These are phyloP conservation scores for Parapristionchus giblindavisi DNA, from an alignment of 2,888 invertebrate species.

Conservation along the genomic window DNA sequence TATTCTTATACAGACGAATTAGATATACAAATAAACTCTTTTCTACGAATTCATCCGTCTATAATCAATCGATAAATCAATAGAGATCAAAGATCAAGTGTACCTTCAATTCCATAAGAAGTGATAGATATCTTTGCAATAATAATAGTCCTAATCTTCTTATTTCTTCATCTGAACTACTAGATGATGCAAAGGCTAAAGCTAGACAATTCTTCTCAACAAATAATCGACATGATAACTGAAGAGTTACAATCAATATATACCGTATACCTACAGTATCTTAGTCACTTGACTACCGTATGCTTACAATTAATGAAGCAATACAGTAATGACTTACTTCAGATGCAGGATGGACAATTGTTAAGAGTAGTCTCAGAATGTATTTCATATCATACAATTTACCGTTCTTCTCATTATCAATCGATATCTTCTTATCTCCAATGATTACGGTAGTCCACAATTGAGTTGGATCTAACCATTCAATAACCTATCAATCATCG, in stretches of 20 bases:
- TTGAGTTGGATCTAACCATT: constrained; percentile 13
- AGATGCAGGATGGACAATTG: constrained; percentile 49
- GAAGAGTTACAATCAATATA: constrained; percentile 19
- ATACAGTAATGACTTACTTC: constrained; percentile 42
- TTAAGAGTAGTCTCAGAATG: constrained; percentile 51
- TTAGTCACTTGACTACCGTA: background rate
- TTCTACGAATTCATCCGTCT: constrained; percentile 58
- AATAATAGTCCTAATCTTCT: constrained; percentile 52
- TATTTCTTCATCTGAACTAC: constrained; percentile 45
- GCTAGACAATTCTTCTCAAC: constrained; percentile 55
- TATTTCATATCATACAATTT: constrained; percentile 20
- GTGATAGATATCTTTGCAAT: constrained; percentile 52
- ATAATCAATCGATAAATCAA: constrained; percentile 10
- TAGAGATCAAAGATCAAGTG: background rate
- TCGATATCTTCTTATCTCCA: constrained; percentile 5
- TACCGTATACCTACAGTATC: background rate
- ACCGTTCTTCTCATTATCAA: background rate
- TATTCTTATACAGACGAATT: constrained; percentile 56
- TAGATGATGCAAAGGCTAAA: constrained; percentile 55
- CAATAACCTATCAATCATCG: constrained; percentile 4
- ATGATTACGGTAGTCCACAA: constrained; percentile 29
- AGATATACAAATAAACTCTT: constrained; percentile 51
- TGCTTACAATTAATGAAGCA: background rate
- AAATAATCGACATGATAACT: constrained; percentile 55
- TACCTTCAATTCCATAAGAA: constrained; percentile 42